phyloP scores from a whole-genome alignment of 1,140 invertebrate genomes.

The Linepithema humile region DNA sequence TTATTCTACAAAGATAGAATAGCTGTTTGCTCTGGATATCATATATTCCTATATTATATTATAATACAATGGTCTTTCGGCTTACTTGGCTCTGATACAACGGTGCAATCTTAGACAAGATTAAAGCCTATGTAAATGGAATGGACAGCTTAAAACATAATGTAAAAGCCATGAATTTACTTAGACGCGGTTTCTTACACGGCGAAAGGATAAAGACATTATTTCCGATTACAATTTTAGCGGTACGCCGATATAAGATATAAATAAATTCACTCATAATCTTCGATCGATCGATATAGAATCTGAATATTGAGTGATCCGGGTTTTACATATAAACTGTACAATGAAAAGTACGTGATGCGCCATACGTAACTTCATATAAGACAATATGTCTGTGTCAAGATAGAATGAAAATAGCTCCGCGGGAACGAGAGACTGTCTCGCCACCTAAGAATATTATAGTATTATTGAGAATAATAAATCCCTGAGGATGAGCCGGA shows the following conservation, averaged over 20 bases:
- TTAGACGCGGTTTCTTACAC: neutral
- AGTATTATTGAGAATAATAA: constrained; percentile 77
- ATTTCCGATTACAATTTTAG: neutral
- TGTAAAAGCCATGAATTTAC: neutral
- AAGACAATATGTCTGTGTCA: constrained; percentile 14
- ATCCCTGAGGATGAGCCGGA: constrained; percentile 74
- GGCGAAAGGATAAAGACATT: neutral
- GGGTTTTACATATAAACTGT: neutral
- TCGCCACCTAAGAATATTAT: constrained; percentile 70
- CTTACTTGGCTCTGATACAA: too few relatives aligned
- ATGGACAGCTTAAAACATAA: neutral
- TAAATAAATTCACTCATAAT: too few relatives aligned
- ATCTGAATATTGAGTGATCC: neutral
- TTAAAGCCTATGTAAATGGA: too few relatives aligned
- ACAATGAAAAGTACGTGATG: neutral
- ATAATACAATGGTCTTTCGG: too few relatives aligned
- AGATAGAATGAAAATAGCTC: neutral
- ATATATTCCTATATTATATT: too few relatives aligned
- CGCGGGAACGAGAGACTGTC: constrained; percentile 28
- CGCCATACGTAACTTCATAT: neutral
- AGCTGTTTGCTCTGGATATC: too few relatives aligned
- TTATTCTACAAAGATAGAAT: too few relatives aligned
- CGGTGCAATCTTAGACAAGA: too few relatives aligned
- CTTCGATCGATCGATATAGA: neutral
- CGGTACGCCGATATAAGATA: neutral